Conservation (phyloP, 1,140 invertebrate species). For the Tetramorium parvispinum region DNA sequence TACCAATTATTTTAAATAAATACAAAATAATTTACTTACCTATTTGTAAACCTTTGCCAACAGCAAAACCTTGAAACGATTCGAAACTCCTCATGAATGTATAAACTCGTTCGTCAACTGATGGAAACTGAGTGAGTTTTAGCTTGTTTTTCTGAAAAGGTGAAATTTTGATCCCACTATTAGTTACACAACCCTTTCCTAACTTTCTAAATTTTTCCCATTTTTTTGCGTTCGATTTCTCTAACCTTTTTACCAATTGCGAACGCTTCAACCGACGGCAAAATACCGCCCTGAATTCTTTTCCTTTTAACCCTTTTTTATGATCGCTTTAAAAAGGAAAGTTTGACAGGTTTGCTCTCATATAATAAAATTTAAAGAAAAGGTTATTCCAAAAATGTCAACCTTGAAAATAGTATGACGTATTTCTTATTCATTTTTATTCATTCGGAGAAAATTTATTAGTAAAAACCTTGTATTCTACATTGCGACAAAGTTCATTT, state of each 20-base stretch:
- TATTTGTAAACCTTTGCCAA: slow-evolving; percentile 23
- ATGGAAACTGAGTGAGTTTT: slow-evolving; percentile 70
- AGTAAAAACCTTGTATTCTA: slow-evolving; percentile 30
- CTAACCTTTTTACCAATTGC: slow-evolving; percentile 74
- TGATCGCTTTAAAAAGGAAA: slow-evolving; percentile 77
- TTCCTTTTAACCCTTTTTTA: slow-evolving; percentile 81
- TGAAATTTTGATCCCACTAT: slow-evolving; percentile 74
- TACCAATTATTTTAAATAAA: slow-evolving; percentile 70
- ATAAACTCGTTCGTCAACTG: slow-evolving; percentile 64
- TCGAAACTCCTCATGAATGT: neutral
- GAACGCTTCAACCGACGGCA: neutral
- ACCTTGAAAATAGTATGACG: slow-evolving; percentile 12
- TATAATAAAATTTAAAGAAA: slow-evolving; percentile 69
- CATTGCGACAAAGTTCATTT: slow-evolving; percentile 4
- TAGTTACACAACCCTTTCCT: slow-evolving; percentile 76
- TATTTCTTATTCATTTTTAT: slow-evolving; percentile 38
- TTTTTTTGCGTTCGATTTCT: slow-evolving; percentile 76
- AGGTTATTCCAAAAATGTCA: slow-evolving; percentile 13
- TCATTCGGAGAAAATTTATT: slow-evolving; percentile 39
- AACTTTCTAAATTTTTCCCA: slow-evolving; percentile 80
- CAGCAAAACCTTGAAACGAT: neutral
- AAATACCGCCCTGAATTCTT: neutral
- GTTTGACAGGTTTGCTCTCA: slow-evolving; percentile 65
- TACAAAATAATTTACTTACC: slow-evolving; percentile 79
- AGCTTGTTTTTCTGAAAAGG: slow-evolving; percentile 65